Evolutionary conservation across 2,888 invertebrate species (phyloP).

Genomic region (Ceramica pisi): DNA sequence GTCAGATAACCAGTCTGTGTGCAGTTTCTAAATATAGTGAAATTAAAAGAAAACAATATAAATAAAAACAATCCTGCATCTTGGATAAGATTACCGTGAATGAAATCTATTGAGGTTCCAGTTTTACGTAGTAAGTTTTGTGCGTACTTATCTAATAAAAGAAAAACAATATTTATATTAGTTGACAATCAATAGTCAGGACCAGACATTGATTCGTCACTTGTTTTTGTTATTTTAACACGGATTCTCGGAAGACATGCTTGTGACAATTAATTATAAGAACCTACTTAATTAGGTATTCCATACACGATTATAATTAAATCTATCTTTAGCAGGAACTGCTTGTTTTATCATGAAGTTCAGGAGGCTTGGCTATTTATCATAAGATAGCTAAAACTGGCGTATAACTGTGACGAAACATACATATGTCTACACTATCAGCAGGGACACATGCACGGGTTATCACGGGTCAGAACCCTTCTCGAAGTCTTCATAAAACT

Average conservation of each 20-base stretch:
- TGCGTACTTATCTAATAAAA: conserved; percentile 10
- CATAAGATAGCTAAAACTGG: conserved; percentile 33
- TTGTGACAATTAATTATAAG: conserved; percentile 20
- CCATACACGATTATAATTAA: conserved; percentile 25
- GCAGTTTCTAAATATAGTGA: neutral
- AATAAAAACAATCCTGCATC: neutral
- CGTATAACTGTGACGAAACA: conserved; percentile 70
- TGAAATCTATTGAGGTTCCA: conserved; percentile 5
- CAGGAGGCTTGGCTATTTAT: conserved; percentile 80
- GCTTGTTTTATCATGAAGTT: conserved; percentile 49
- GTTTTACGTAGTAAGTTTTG: conserved; percentile 16
- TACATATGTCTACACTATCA: conserved; percentile 60
- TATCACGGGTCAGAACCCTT: conserved; percentile 81
- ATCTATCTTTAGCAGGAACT: conserved; percentile 51
- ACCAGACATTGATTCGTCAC: conserved; percentile 30
- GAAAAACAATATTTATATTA: conserved; percentile 33
- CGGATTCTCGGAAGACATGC: conserved; percentile 21
- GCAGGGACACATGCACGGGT: conserved; percentile 72
- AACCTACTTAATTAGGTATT: conserved; percentile 14
- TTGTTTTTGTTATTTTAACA: conserved; percentile 37
- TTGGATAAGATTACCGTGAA: neutral
- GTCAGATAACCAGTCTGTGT: neutral
- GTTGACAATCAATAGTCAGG: conserved; percentile 25
- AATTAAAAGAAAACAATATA: neutral
- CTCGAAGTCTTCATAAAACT: conserved; percentile 78